A percentile compares a stretch with the other conserved stretches of the same genome.
These are phyloP conservation scores for Oxyruncus cristatus DNA, from an alignment of 2,113 vertebrate genomes.

Conservation along the genomic window DNA sequence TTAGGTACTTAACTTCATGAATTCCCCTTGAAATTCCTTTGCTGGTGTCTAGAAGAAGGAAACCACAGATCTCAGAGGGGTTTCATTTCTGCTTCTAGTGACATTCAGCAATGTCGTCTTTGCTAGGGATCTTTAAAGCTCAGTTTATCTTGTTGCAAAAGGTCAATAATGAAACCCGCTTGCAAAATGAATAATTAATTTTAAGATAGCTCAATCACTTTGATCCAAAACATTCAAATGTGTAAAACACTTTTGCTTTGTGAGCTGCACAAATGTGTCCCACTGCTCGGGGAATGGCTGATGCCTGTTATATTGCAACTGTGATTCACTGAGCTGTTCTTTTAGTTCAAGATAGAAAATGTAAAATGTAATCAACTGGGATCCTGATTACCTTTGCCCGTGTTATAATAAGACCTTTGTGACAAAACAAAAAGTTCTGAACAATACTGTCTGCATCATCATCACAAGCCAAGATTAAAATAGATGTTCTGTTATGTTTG, in stretches of 20 bases:
- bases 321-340: background rate
- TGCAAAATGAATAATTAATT: background rate
- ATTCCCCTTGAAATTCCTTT: background rate
- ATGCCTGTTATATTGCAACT: background rate
- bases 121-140: background rate
- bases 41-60: background rate
- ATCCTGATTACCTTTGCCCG: background rate
- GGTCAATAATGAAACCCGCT: background rate
- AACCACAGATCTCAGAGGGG: background rate
- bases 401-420: background rate
- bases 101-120: background rate
- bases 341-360: background rate
- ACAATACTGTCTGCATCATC: background rate
- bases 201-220: background rate
- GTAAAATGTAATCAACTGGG: background rate
- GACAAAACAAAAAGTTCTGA: background rate
- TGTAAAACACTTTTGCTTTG: background rate
- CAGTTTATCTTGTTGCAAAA: background rate
- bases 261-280: background rate
- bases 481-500: background rate
- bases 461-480: conserved; percentile 6
- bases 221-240: background rate
- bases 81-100: background rate
- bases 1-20: background rate
- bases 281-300: background rate